These are phyloP conservation scores for Triplophysa tibetana DNA, from an alignment of 2,113 vertebrate genomes.

Conservation along the genomic window DNA sequence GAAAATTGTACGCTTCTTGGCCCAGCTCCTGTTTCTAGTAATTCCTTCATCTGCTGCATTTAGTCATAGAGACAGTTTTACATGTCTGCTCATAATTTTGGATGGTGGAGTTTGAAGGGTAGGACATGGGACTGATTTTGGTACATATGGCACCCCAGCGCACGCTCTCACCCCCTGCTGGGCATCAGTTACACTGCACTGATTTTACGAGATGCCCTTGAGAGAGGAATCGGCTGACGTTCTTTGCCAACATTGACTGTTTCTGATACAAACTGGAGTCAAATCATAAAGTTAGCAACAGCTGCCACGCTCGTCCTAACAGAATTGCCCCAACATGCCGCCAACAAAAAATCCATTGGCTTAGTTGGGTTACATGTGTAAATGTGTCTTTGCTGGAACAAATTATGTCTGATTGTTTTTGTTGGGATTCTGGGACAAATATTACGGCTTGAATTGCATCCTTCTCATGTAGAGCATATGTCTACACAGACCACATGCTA, in stretches of 20 bases:
- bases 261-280: slow-evolving; percentile 53
- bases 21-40: slow-evolving; percentile 1
- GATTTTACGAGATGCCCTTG: slow-evolving; percentile 40
- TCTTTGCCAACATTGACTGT: slow-evolving; percentile 54
- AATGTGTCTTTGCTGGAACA: slow-evolving; percentile 16
- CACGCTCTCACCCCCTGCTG: slow-evolving; percentile 52
- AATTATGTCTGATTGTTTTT: slow-evolving; percentile 23
- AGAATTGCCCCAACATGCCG: slow-evolving; percentile 45
- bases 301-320: slow-evolving; percentile 59
- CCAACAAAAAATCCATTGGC: slow-evolving; percentile 51
- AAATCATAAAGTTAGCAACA: slow-evolving; percentile 60
- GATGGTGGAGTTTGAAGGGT: neutral
- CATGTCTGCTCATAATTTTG: slow-evolving; percentile 19
- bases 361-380: slow-evolving; percentile 19
- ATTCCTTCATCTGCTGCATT: slow-evolving; percentile 23
- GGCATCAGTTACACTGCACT: slow-evolving; percentile 50
- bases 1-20: slow-evolving; percentile 1
- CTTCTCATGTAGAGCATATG: neutral
- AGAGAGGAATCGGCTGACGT: slow-evolving; percentile 58
- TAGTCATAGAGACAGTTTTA: slow-evolving; percentile 20
- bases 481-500: neutral
- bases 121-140: slow-evolving; percentile 9
- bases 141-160: slow-evolving; percentile 22
- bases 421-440: neutral
- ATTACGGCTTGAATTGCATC: neutral